Conservation (phyloP, 2,797 vertebrate genomes). For the Cyprinodon diabolis region DNA sequence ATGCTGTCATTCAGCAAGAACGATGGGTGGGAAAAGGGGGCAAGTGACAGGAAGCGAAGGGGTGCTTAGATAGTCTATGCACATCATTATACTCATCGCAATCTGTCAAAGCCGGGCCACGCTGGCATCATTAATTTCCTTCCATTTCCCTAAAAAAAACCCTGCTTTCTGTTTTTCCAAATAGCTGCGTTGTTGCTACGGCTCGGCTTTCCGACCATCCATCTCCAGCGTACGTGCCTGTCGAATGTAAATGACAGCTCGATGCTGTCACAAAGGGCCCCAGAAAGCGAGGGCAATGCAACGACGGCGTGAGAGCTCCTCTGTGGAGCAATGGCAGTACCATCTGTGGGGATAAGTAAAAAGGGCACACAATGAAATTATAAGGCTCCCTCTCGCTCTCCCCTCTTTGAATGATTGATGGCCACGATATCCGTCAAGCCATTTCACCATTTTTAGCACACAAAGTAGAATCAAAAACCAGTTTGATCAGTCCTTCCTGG, state of each 20-base stretch:
- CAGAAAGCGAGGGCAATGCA: slow-evolving; percentile 71
- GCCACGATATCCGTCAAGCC: slow-evolving; percentile 78
- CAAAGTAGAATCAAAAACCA: slow-evolving; percentile 41
- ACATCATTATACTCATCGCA: slow-evolving; percentile 69
- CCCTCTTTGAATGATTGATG: slow-evolving; percentile 78
- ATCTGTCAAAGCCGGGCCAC: slow-evolving; percentile 50
- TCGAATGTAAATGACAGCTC: slow-evolving; percentile 80
- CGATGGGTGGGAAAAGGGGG: slow-evolving; percentile 60
- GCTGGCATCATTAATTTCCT: slow-evolving; percentile 69
- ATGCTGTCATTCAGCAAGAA: slow-evolving; percentile 68
- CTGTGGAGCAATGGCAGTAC: slow-evolving; percentile 73
- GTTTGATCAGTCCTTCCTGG: slow-evolving; percentile 39
- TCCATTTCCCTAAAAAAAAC: slow-evolving; percentile 65
- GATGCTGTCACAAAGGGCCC: slow-evolving; percentile 75
- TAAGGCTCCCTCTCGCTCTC: slow-evolving; percentile 70
- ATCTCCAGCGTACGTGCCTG: slow-evolving; percentile 64
- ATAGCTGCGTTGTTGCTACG: slow-evolving; percentile 75
- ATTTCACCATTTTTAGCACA: slow-evolving; percentile 79
- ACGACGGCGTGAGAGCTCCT: slow-evolving; percentile 74
- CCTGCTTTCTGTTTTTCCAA: slow-evolving; percentile 66
- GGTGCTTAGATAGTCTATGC: slow-evolving; percentile 51
- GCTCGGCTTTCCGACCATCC: slow-evolving; percentile 59
- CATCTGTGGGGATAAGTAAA: slow-evolving; percentile 81
- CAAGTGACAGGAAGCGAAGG: slow-evolving; percentile 66
- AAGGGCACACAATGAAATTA: slow-evolving; percentile 78